Evolutionary conservation across 2,797 vertebrate genomes (phyloP).

Genomic region (Acridotheres tristis): DNA sequence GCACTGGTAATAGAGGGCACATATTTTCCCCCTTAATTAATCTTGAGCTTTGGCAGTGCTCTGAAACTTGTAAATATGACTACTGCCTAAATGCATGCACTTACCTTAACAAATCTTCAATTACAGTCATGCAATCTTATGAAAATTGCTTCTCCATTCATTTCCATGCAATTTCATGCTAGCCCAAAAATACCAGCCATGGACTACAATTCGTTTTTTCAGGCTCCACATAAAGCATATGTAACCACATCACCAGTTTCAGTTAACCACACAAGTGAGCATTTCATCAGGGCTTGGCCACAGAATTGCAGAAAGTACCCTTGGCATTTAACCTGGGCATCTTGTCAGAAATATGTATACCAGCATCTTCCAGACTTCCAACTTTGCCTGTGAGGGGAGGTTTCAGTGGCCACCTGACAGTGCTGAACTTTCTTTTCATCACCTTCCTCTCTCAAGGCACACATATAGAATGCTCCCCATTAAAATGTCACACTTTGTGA

Average conservation of each 20-base stretch:
- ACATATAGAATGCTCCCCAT: conserved; percentile 62
- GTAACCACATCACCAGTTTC: conserved; percentile 21
- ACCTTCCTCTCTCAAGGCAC: conserved; percentile 40
- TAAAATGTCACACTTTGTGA: conserved; percentile 73
- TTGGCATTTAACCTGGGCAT: conserved; percentile 58
- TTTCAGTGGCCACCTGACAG: conserved; percentile 48
- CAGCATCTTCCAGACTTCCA: conserved; percentile 1
- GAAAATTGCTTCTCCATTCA: background rate
- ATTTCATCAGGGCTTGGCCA: conserved; percentile 30
- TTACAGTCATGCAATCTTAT: conserved; percentile 11
- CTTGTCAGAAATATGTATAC: background rate
- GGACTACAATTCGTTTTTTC: background rate
- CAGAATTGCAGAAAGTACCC: conserved; percentile 38
- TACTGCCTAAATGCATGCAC: background rate
- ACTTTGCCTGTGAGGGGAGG: background rate
- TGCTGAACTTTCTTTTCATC: conserved; percentile 72
- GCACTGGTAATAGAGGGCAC: background rate
- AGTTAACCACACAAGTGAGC: background rate
- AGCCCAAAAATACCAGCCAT: background rate
- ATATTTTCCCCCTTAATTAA: background rate
- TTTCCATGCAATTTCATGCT: conserved; percentile 36
- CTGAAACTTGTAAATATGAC: background rate
- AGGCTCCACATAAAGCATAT: background rate
- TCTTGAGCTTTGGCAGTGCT: background rate
- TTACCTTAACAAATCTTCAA: conserved; percentile 8